Percentiles rank a stretch among this genome's conserved stretches.
Evolutionary conservation across 2,113 vertebrate species (phyloP).

Genomic region (Aramus guarauna): DNA sequence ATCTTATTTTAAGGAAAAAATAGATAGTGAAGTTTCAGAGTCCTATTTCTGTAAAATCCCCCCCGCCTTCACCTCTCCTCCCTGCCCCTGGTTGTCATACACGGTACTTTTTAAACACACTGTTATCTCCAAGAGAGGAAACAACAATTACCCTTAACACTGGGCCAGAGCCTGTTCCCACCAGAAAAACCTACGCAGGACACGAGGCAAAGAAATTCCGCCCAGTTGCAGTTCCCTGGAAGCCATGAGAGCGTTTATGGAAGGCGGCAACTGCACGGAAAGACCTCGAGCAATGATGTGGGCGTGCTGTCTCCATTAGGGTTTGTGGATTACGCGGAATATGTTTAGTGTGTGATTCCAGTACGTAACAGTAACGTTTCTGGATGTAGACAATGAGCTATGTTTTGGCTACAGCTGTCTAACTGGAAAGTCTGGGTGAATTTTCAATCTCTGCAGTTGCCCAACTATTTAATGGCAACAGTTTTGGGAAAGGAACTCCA

Average conservation of each 20-base stretch:
- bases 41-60: not conserved
- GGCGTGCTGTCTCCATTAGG: not conserved
- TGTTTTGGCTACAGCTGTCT: not conserved
- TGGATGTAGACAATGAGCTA: not conserved
- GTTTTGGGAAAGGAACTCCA: not conserved
- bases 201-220: not conserved
- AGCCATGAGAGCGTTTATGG: accelerated
- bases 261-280: not conserved
- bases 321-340: not conserved
- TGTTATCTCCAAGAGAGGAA: not conserved
- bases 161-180: not conserved
- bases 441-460: not conserved
- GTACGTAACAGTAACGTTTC: not conserved
- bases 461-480: not conserved
- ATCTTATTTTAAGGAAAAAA: not conserved
- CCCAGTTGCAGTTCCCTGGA: not conserved
- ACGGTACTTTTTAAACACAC: not conserved
- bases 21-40: not conserved
- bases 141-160: not conserved
- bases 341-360: not conserved
- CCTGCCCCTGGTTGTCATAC: not conserved
- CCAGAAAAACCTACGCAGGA: not conserved
- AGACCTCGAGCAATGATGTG: not conserved
- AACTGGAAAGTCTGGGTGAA: not conserved
- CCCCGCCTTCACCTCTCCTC: not conserved